phyloP scores from a whole-genome alignment of 2,888 invertebrate genomes.

The Boloria euphrosyne region DNA sequence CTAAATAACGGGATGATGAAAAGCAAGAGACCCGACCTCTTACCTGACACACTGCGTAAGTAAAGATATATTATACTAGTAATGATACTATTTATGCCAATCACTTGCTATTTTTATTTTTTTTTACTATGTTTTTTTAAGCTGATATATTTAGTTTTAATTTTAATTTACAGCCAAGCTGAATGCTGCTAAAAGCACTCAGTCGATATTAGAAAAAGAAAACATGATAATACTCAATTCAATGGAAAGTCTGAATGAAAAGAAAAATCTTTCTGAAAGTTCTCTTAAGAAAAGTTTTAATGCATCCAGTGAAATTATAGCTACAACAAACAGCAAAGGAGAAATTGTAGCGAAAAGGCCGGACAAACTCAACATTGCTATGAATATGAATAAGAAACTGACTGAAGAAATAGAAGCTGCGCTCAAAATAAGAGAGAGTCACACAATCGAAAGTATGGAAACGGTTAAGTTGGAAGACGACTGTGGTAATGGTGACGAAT shows the following conservation, averaged over 20 bases:
- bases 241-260: slow-evolving; percentile 69
- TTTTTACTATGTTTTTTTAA: not conserved
- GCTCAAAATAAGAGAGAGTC: slow-evolving; percentile 66
- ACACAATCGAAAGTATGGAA: slow-evolving; percentile 75
- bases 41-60: slow-evolving; percentile 83
- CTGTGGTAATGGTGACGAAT: slow-evolving; percentile 57
- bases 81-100: not conserved
- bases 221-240: slow-evolving; percentile 70
- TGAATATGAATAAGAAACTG: slow-evolving; percentile 78
- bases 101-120: too few species aligned
- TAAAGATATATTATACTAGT: slow-evolving; percentile 34
- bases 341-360: slow-evolving; percentile 75
- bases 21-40: slow-evolving; percentile 82
- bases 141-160: not conserved
- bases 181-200: slow-evolving; percentile 71
- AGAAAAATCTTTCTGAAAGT: slow-evolving; percentile 65
- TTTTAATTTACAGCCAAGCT: slow-evolving; percentile 65
- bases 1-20: slow-evolving; percentile 78
- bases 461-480: slow-evolving; percentile 75
- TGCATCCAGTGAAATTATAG: slow-evolving; percentile 71
- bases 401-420: slow-evolving; percentile 76
- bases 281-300: slow-evolving; percentile 70
- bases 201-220: slow-evolving; percentile 75
- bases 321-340: slow-evolving; percentile 77
- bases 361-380: slow-evolving; percentile 72